Conservation (phyloP, 2,113 vertebrate species). For the Acrocephalus arundinaceus region DNA sequence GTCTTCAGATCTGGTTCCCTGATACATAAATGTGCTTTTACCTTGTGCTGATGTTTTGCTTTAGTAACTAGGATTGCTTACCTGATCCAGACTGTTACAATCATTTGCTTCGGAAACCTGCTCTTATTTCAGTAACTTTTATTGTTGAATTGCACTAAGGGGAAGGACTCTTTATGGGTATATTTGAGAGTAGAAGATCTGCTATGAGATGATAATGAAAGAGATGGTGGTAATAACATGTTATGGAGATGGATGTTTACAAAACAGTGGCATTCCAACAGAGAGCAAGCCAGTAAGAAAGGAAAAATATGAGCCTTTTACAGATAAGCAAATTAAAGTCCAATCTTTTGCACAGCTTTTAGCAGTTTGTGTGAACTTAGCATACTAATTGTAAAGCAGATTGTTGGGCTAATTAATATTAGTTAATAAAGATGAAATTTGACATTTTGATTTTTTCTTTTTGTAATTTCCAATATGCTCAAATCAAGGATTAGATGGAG, state of each 20-base stretch:
- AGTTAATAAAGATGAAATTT: neutral
- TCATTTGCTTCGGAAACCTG: neutral
- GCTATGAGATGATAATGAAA: neutral
- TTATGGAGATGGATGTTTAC: neutral
- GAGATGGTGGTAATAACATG: neutral
- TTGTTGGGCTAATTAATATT: neutral
- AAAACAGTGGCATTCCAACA: neutral
- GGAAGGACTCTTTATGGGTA: neutral
- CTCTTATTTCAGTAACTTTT: neutral
- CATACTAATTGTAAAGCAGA: neutral
- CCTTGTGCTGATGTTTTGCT: neutral
- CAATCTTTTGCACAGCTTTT: neutral
- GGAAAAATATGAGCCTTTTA: neutral
- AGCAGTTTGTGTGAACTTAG: neutral
- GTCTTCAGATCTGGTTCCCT: neutral
- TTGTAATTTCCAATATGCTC: neutral
- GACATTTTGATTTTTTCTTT: neutral
- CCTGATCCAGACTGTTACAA: neutral
- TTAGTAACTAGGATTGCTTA: neutral
- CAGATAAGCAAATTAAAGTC: neutral
- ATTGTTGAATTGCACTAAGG: neutral
- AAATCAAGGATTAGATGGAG: neutral
- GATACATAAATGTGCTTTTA: neutral
- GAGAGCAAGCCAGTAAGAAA: neutral
- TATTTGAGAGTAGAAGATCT: neutral